These are phyloP conservation scores for Ochropleura plecta DNA, from an alignment of 2,888 invertebrate species.

Conservation along the genomic window DNA sequence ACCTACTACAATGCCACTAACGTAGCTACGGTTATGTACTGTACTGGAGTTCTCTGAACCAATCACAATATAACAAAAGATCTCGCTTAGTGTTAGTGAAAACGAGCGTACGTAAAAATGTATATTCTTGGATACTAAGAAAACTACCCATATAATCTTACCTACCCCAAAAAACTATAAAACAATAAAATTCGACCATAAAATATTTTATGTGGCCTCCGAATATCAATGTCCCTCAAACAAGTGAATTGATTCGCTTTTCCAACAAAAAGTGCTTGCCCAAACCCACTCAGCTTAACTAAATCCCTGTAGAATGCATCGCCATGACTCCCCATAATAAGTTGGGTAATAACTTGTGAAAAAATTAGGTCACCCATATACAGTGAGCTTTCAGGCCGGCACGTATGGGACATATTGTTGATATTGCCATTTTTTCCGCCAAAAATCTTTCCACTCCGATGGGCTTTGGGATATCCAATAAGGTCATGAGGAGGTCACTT, in stretches of 20 bases:
- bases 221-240: slow-evolving; percentile 41
- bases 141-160: not conserved
- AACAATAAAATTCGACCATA: slow-evolving; percentile 27
- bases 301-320: slow-evolving; percentile 74
- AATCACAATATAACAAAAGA: too few species aligned
- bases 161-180: slow-evolving; percentile 23
- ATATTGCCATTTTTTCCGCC: slow-evolving; percentile 60
- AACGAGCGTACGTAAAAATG: not conserved
- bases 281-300: slow-evolving; percentile 62
- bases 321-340: slow-evolving; percentile 74
- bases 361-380: slow-evolving; percentile 81
- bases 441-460: slow-evolving; percentile 48
- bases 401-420: slow-evolving; percentile 65
- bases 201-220: slow-evolving; percentile 47
- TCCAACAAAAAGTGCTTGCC: slow-evolving; percentile 63
- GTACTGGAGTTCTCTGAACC: too few species aligned
- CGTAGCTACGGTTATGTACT: too few species aligned
- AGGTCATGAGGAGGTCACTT: slow-evolving; percentile 41
- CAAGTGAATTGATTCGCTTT: slow-evolving; percentile 59
- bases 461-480: slow-evolving; percentile 42
- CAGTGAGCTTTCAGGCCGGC: slow-evolving; percentile 64
- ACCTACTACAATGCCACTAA: too few species aligned
- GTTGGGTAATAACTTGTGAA: slow-evolving; percentile 75
- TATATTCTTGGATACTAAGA: slow-evolving; percentile 9
- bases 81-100: not conserved